phyloP scores from a whole-genome alignment of 2,113 vertebrate genomes.

The Actenoides hombroni region DNA sequence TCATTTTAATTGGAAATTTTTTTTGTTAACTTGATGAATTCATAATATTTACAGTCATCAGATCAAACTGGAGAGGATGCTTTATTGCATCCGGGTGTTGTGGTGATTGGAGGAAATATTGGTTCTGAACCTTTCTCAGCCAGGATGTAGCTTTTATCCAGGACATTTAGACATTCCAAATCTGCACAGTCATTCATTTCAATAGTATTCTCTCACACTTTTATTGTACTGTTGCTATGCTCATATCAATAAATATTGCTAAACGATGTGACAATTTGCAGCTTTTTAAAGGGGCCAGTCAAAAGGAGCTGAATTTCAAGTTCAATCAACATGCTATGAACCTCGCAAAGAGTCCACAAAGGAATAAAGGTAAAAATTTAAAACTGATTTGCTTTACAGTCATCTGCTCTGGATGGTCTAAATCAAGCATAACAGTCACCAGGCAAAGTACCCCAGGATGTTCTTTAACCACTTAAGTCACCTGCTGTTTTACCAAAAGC shows the following conservation, averaged over 20 bases:
- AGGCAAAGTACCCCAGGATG: constrained; percentile 67
- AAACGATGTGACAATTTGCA: not conserved
- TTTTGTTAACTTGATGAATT: not conserved
- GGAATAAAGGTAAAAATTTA: constrained; percentile 43
- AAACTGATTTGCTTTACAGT: constrained; percentile 60
- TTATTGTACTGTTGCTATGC: constrained; percentile 1
- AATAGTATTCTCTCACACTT: not conserved
- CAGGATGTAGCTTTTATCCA: not conserved
- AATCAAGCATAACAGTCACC: constrained; percentile 72
- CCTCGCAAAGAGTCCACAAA: constrained; percentile 30
- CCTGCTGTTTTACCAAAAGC: constrained; percentile 81
- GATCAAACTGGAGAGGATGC: not conserved
- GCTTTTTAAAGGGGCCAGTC: constrained; percentile 2
- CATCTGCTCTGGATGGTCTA: constrained; percentile 66
- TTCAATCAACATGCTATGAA: constrained; percentile 33
- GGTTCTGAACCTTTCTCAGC: not conserved
- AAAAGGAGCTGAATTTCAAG: constrained; percentile 28
- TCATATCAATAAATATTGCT: constrained; percentile 52
- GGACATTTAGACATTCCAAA: not conserved
- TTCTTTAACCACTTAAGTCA: constrained; percentile 71
- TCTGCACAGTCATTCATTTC: constrained; percentile 24
- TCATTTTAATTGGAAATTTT: not conserved
- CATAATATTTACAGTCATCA: not conserved
- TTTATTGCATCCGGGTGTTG: not conserved
- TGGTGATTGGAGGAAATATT: not conserved